Conservation (phyloP, 35 echinoderm and acorn worm species). For the Anneissia japonica region DNA sequence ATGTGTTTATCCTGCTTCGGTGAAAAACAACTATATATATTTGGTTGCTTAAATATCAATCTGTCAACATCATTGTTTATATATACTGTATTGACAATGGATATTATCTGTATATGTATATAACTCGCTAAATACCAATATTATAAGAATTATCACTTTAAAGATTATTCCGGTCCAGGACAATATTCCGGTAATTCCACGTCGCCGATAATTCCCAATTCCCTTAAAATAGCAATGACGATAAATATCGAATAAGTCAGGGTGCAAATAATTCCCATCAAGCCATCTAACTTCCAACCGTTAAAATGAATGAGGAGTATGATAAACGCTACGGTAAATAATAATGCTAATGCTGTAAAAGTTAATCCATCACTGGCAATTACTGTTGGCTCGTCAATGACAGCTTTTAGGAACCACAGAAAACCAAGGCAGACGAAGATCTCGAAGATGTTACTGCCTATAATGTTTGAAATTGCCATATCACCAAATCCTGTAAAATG, state of each 20-base stretch:
- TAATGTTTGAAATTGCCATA: constrained; percentile 89
- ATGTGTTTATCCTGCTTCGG: neutral
- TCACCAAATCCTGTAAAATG: constrained; percentile 60
- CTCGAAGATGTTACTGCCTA: constrained; percentile 95
- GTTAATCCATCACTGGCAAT: constrained; percentile 59
- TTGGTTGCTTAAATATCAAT: constrained; percentile 9
- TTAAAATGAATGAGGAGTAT: constrained; percentile 62
- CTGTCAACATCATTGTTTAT: no score
- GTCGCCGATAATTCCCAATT: constrained; percentile 23
- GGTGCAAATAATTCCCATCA: constrained; percentile 48
- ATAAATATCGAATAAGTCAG: constrained; percentile 34
- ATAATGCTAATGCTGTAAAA: constrained; percentile 51
- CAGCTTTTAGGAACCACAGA: constrained; percentile 60
- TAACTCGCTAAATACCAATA: no score
- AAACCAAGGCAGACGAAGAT: constrained; percentile 80
- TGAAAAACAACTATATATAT: neutral
- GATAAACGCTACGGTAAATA: constrained; percentile 67
- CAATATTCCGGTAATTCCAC: constrained; percentile 34
- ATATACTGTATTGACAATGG: no score
- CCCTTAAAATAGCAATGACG: constrained; percentile 25
- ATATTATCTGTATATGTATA: no score
- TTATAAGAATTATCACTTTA: no score
- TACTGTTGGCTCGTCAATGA: constrained; percentile 34
- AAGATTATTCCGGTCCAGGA: neutral
- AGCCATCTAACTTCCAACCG: constrained; percentile 57